Conservation (phyloP, 2,797 vertebrate species). For the Corythornis leucogaster region DNA sequence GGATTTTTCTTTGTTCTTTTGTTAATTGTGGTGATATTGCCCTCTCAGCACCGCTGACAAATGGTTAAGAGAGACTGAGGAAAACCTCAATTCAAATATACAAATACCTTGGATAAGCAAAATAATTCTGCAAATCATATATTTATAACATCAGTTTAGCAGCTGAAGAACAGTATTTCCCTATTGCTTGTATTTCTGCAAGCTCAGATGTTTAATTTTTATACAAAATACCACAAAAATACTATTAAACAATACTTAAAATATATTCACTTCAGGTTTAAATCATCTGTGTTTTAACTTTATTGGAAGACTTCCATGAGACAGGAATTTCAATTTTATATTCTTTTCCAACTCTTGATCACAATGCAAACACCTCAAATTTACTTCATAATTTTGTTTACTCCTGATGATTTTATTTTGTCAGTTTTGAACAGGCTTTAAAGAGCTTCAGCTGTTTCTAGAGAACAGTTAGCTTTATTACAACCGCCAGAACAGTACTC, state of each 20-base stretch:
- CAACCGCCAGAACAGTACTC: background rate
- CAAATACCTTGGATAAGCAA: background rate
- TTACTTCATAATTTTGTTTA: background rate
- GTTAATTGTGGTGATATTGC: background rate
- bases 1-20: background rate
- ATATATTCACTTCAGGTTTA: background rate
- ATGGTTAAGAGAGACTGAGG: background rate
- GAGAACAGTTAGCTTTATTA: background rate
- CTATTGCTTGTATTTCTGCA: background rate
- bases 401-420: background rate
- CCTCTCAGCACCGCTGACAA: background rate
- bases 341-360: background rate
- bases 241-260: background rate
- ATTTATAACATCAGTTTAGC: background rate
- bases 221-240: background rate
- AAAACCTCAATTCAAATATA: background rate
- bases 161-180: background rate
- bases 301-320: background rate
- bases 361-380: background rate
- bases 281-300: background rate
- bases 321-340: background rate
- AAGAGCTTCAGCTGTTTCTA: background rate
- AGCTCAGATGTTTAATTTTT: background rate
- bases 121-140: background rate
- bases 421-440: background rate